These are phyloP conservation scores for Deroptyus accipitrinus DNA, from an alignment of 2,113 vertebrate genomes.

Conservation along the genomic window DNA sequence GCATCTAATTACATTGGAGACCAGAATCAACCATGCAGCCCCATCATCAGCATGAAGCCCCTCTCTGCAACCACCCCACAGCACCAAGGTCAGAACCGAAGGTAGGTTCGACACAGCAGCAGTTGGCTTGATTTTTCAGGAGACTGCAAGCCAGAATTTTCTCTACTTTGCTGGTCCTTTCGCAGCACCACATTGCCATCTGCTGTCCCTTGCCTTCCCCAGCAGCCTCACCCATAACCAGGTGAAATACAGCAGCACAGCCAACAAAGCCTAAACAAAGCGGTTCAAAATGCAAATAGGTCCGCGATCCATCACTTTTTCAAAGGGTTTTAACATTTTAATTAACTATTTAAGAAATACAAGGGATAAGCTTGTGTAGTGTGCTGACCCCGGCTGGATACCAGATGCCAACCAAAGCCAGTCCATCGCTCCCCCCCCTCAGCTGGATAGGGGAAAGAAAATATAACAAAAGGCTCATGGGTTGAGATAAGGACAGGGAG, in stretches of 20 bases:
- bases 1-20: accelerated
- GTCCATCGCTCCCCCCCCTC: background rate
- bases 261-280: background rate
- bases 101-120: background rate
- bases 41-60: background rate
- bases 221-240: background rate
- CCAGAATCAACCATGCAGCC: background rate
- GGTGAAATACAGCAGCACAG: background rate
- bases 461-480: background rate
- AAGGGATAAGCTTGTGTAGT: background rate
- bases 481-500: background rate
- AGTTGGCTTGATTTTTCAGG: background rate
- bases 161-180: background rate
- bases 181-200: conserved; percentile 69
- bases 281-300: background rate
- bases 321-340: background rate
- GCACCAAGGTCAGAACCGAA: background rate
- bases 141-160: background rate
- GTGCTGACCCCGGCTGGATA: too few species aligned
- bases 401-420: background rate
- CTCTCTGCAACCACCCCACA: background rate
- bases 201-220: conserved; percentile 25
- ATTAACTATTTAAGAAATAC: background rate
- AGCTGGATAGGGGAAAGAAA: too few species aligned
- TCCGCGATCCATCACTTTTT: background rate